Evolutionary conservation across 2,888 invertebrate species (phyloP), one percentile per base, ranked within the genome.

Genomic region (Mesoligia furuncula): DNA sequence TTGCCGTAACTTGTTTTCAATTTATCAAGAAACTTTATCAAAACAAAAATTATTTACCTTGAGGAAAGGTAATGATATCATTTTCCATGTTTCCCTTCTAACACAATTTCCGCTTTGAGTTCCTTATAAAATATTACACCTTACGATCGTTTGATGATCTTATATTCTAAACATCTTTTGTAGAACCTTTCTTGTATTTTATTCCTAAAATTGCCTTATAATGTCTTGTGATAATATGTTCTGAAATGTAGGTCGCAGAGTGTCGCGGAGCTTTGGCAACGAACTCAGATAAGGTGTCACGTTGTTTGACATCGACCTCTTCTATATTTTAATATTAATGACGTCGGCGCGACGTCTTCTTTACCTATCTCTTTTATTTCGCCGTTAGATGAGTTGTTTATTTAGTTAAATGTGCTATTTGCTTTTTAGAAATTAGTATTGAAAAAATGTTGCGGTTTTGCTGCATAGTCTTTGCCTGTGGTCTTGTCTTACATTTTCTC

Each of bases 251-350:
- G 86, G 83, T 78, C 86, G 76, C n/a, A 51, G 3, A 73, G 74
- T 54, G 48, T 62, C 24, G 51, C 17, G 54, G 11, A 77, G 79
- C 70, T 87, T 87, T 80, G 80, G 69, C 80, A 81, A 57, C 74
- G 54, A 39, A 70, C 74, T 70, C 42, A 64, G 80, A 81, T 85
- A 83, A 83, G 72, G 74, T 87, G 81, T 66, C 76, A 79, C 57
- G 62, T 67, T 66, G 66, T 64, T 61, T 75, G 79, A 87, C 67
- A 82, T 81, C 75, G 73, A 75, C 69, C 67, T 82, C 42, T 73
- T 74, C 66, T 82, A 79, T 87, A 79, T 84, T 80, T 77, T 77
- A 78, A 76, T 78, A 80, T 65, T 69, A 59, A 72, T 84, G 71
- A 61, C 59, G 13, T 45, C 24, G n/a, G 59, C 69, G 11, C 42